phyloP scores from a whole-genome alignment of 1,140 invertebrate species.

The Solen grandis region DNA sequence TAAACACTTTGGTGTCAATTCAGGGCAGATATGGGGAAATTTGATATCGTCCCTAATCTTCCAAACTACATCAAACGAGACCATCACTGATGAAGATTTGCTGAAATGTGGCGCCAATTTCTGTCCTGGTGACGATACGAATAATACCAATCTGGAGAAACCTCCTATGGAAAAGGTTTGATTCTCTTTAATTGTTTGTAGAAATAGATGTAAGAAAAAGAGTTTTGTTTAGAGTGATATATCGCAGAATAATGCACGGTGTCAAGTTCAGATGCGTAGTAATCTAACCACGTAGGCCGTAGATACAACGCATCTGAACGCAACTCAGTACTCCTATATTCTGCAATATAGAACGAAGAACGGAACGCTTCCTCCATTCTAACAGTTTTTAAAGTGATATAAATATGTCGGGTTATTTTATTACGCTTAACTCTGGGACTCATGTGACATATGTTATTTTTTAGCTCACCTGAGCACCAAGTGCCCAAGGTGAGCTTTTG shows the following conservation, averaged over 20 bases:
- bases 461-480: too few relatives aligned
- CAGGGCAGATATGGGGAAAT: conserved; percentile 88
- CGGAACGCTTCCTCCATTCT: too few relatives aligned
- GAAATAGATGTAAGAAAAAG: too few relatives aligned
- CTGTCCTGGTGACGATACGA: conserved; percentile 7
- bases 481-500: too few relatives aligned
- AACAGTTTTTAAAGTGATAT: too few relatives aligned
- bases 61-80: not conserved
- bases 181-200: not conserved
- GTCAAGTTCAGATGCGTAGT: not conserved
- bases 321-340: not conserved
- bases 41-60: conserved; percentile 89
- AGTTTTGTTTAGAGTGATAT: not conserved
- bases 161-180: conserved; percentile 43
- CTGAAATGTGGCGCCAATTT: conserved; percentile 26
- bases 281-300: too few relatives aligned
- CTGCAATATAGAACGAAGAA: not conserved
- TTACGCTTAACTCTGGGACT: too few relatives aligned
- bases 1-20: not conserved
- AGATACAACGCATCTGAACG: not conserved
- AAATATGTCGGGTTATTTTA: too few relatives aligned
- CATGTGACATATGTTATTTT: too few relatives aligned
- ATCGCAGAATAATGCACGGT: not conserved
- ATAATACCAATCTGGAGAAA: conserved; percentile 55
- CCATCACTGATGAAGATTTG: conserved; percentile 21